Evolutionary conservation across 2,888 invertebrate genomes (phyloP).

Genomic region (Parthenolecanium corni): DNA sequence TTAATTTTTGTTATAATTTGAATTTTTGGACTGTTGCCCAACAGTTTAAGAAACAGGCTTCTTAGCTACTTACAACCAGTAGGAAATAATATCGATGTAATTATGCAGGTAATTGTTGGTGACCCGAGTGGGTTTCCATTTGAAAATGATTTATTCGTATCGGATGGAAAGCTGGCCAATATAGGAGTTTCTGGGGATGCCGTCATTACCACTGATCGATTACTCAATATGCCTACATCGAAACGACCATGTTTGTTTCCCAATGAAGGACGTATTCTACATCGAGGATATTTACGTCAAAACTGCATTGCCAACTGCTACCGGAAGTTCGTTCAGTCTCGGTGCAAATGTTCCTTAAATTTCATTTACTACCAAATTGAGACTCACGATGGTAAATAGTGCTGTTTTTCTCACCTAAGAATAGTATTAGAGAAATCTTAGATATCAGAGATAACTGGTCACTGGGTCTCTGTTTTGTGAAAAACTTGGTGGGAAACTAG

Average conservation of each 20-base stretch:
- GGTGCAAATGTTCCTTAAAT: slow-evolving; percentile 37
- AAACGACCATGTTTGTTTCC: slow-evolving; percentile 30
- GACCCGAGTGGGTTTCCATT: slow-evolving; percentile 35
- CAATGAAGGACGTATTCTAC: slow-evolving; percentile 21
- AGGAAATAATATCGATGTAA: too few relatives aligned
- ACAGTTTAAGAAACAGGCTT: too few relatives aligned
- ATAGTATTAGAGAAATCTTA: background rate
- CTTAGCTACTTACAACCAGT: too few relatives aligned
- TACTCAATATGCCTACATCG: slow-evolving; percentile 16
- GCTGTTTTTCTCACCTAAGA: too few relatives aligned
- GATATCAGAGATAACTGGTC: too few relatives aligned
- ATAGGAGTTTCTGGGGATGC: slow-evolving; percentile 35
- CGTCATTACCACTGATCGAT: slow-evolving; percentile 33
- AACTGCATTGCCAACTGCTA: slow-evolving; percentile 32
- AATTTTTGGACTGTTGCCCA: too few relatives aligned
- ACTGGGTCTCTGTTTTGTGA: too few relatives aligned
- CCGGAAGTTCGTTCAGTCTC: slow-evolving; percentile 33
- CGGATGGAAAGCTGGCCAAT: slow-evolving; percentile 34
- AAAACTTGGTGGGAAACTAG: too few relatives aligned
- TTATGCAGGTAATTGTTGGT: slow-evolving; percentile 34
- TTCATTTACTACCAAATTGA: slow-evolving; percentile 33
- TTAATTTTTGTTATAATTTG: too few relatives aligned
- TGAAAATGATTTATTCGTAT: slow-evolving; percentile 33
- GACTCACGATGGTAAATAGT: slow-evolving; percentile 1
- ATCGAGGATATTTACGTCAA: slow-evolving; percentile 29